phyloP scores from a whole-genome alignment of 2,888 invertebrate genomes.

The Pherbina coryleti region DNA sequence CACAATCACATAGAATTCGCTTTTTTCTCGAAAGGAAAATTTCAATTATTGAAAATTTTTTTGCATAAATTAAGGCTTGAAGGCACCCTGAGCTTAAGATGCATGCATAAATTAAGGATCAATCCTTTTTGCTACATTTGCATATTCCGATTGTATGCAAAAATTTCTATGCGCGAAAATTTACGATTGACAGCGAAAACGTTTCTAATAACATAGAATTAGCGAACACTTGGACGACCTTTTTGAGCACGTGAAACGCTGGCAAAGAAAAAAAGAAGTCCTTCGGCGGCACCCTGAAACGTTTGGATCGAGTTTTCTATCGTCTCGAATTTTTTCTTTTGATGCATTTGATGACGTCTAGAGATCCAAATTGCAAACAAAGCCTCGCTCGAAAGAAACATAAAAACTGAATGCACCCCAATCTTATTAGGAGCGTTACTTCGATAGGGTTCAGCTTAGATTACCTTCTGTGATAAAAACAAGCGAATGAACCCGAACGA shows the following conservation, averaged over 20 bases:
- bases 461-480: slow-evolving; percentile 35
- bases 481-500: slow-evolving; percentile 54
- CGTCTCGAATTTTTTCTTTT: neutral
- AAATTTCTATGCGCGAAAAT: slow-evolving; percentile 50
- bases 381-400: neutral
- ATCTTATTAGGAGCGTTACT: too few relatives aligned
- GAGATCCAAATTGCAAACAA: slow-evolving; percentile 53
- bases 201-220: slow-evolving; percentile 35
- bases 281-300: neutral
- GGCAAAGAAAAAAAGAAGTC: neutral
- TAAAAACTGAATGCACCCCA: too few relatives aligned
- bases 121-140: slow-evolving; percentile 58
- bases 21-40: slow-evolving; percentile 46
- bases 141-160: slow-evolving; percentile 50
- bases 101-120: slow-evolving; percentile 70
- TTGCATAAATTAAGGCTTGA: slow-evolving; percentile 59
- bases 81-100: slow-evolving; percentile 57
- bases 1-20: slow-evolving; percentile 43
- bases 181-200: neutral
- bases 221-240: slow-evolving; percentile 28
- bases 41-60: slow-evolving; percentile 48
- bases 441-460: neutral
- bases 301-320: slow-evolving; percentile 33
- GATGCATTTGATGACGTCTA: slow-evolving; percentile 51
- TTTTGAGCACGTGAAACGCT: slow-evolving; percentile 11